These are phyloP conservation scores for Proales similis DNA, from an alignment of 1,140 invertebrate genomes.

Conservation along the genomic window DNA sequence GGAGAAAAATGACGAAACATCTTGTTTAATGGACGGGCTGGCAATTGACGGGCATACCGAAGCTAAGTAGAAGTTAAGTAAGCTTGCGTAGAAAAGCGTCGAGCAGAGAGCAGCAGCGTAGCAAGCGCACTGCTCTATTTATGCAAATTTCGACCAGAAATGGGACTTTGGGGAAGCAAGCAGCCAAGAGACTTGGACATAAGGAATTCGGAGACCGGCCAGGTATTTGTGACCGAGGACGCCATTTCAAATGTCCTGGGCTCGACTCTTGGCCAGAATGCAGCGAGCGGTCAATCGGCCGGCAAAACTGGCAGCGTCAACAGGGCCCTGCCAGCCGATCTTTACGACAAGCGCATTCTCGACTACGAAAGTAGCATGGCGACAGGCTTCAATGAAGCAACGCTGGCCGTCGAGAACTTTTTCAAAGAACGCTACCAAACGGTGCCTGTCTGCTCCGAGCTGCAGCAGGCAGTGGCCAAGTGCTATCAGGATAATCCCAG, in stretches of 20 bases:
- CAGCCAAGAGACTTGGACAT: constrained; percentile 14
- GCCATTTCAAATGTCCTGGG: constrained; percentile 31
- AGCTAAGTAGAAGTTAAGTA: no score
- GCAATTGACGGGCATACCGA: no score
- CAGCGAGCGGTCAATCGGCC: neutral
- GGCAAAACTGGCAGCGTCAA: neutral
- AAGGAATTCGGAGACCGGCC: neutral
- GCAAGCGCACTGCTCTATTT: no score
- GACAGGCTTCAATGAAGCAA: neutral
- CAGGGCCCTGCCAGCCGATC: constrained; percentile 6
- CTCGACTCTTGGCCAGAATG: constrained; percentile 1
- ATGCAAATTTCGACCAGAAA: neutral
- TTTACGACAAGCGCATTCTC: constrained; percentile 26
- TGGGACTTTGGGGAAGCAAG: constrained; percentile 37
- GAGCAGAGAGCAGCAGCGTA: no score
- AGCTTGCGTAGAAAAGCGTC: no score
- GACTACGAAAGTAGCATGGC: constrained; percentile 26
- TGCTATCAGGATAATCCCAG: constrained; percentile 26
- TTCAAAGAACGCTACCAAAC: constrained; percentile 23
- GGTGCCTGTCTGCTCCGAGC: constrained; percentile 19
- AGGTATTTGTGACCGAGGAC: constrained; percentile 25
- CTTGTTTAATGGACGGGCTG: no score
- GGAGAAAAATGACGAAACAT: no score
- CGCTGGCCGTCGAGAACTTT: constrained; percentile 14
- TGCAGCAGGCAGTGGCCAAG: constrained; percentile 11